A percentile compares a stretch with the other conserved stretches of the same genome.
These are phyloP conservation scores for Coluber constrictor DNA, from an alignment of 2,797 vertebrate genomes.

Conservation along the genomic window DNA sequence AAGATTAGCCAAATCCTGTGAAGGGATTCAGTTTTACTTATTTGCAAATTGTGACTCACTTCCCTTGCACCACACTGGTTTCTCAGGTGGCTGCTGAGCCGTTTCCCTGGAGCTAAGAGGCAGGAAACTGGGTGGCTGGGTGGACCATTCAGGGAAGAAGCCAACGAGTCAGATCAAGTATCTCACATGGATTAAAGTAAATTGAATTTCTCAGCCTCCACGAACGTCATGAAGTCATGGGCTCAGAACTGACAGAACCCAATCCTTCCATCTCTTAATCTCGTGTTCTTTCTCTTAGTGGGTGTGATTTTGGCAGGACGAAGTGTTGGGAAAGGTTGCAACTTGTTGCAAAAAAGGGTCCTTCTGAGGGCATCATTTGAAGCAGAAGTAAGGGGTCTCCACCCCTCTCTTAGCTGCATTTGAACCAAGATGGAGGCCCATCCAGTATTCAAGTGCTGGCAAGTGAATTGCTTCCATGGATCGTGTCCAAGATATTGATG, in stretches of 20 bases:
- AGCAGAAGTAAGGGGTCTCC: background rate
- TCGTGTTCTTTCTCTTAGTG: background rate
- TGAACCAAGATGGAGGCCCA: too few relatives aligned
- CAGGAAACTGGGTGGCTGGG: background rate
- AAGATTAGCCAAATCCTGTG: background rate
- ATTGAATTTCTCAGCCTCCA: conserved; percentile 1
- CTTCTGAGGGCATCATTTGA: background rate
- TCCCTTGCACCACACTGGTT: background rate
- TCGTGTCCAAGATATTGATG: background rate
- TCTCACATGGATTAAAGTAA: background rate
- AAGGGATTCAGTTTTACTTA: background rate
- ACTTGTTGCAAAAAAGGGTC: background rate
- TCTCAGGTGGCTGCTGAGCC: background rate
- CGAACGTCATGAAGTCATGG: background rate
- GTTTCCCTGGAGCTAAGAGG: background rate
- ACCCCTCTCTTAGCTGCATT: background rate
- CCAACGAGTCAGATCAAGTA: background rate
- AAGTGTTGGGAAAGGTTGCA: background rate
- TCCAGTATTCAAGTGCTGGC: background rate
- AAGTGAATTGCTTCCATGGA: background rate
- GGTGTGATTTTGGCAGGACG: background rate
- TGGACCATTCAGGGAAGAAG: background rate
- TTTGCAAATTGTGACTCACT: background rate
- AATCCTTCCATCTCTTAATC: background rate
- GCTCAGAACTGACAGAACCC: background rate